Conservation (phyloP, 2,888 invertebrate species). For the Podotricha telesiphe region DNA sequence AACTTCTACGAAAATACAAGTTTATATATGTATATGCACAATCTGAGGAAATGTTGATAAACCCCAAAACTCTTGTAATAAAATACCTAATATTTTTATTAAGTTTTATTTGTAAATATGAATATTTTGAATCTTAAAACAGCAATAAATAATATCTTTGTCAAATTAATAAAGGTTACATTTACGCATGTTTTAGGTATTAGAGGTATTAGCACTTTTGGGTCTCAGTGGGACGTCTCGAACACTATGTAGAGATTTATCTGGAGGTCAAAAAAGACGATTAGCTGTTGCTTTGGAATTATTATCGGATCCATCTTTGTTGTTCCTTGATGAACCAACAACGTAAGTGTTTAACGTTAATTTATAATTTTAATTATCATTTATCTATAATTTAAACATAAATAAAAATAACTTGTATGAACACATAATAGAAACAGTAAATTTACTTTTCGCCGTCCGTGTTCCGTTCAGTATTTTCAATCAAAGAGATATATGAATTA, state of each 20-base stretch:
- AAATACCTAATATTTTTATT: no score
- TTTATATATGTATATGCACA: background rate
- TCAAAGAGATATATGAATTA: no score
- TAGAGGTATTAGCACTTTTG: conserved; percentile 88
- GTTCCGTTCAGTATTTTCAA: no score
- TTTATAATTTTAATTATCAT: background rate
- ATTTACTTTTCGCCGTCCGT: no score
- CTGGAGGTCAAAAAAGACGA: conserved; percentile 93
- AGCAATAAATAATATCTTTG: background rate
- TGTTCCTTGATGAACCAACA: conserved; percentile 95
- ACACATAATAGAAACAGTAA: no score
- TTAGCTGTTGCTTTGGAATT: conserved; percentile 92
- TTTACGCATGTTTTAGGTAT: conserved; percentile 81
- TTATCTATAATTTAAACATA: background rate
- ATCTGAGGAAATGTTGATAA: no score
- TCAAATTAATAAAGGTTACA: background rate
- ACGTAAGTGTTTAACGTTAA: conserved; percentile 80
- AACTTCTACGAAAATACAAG: background rate
- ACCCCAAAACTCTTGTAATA: no score
- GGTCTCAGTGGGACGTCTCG: conserved; percentile 87
- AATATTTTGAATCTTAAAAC: no score
- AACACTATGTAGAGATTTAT: conserved; percentile 88
- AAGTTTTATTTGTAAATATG: no score
- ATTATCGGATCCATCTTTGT: conserved; percentile 92
- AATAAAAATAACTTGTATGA: no score